Conservation (phyloP, 2,113 vertebrate species). For the Tetrax tetrax region DNA sequence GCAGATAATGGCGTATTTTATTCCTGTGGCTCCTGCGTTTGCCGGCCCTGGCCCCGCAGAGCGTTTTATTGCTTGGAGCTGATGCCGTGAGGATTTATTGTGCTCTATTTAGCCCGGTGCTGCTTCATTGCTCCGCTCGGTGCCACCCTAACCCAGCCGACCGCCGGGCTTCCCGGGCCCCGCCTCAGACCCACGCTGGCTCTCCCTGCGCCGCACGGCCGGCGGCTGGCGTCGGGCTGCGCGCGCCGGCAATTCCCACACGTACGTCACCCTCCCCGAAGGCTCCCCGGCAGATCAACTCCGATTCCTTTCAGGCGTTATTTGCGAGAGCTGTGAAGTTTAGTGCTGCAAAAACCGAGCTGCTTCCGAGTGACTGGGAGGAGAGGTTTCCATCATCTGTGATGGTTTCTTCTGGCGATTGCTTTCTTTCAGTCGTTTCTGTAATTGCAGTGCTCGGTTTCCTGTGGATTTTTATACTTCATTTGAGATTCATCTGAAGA, state of each 20-base stretch:
- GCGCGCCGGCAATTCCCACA: not conserved
- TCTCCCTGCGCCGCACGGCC: not conserved
- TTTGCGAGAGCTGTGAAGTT: not conserved
- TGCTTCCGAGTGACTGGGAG: conserved; percentile 7
- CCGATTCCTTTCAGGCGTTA: not conserved
- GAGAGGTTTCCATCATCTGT: not conserved
- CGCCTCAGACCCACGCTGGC: rapidly evolving
- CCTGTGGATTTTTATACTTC: conserved; percentile 32
- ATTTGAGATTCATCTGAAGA: conserved; percentile 35
- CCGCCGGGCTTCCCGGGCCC: not conserved
- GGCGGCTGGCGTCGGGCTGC: not conserved
- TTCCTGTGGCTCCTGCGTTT: not conserved
- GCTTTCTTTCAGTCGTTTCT: not conserved
- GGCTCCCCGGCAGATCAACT: not conserved
- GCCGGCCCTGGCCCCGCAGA: not conserved
- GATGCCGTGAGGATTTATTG: not conserved
- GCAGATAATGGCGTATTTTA: not conserved
- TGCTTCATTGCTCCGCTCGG: not conserved
- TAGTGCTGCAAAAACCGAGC: not conserved
- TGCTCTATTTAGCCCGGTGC: not conserved
- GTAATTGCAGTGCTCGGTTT: not conserved
- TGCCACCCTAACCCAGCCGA: not conserved
- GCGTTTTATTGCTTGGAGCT: not conserved
- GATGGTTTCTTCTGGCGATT: conserved; percentile 17
- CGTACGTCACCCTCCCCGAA: not conserved